Base-by-base conservation (phyloP, 2,113 vertebrate species). In the Sialia sialis region DNA sequence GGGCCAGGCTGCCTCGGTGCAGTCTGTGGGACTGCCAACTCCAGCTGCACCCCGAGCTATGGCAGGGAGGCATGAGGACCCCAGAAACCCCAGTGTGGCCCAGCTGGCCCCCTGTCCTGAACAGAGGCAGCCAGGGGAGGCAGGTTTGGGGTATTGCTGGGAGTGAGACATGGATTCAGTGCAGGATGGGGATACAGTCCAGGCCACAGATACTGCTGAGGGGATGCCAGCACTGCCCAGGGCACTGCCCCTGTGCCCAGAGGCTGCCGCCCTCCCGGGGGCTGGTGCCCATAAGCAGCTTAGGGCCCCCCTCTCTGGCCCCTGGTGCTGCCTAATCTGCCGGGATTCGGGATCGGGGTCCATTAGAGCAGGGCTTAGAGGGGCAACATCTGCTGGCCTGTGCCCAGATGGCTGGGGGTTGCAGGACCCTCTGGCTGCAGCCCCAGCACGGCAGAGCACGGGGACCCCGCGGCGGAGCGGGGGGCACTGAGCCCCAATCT, bases 321-420 rank as follows among this genome's bases (percentile, higher is more conserved):
- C 85, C 54, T 1, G 1, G 62, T 34, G 48, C 82, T n/a, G 55
- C 83, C 78, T 94, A 92, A 94, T 89, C 95, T 92, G 89, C 75
- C 2, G 9, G 54, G 90, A 75, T 51, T 3, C 11, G 12, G 85
- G 58, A 60, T 70, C 6, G 93, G 91, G 95, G 94, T 90, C 86
- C 75, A 34, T 20, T 36, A 66, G 70, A 39, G 66, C 83, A 16
- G 39, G 51, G 94, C 95, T 96, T 95, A 94, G 62, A 90, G 95
- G 94, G 92, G 70, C 89, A 94, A 95, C 94, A 95, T 94, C 94
- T 92, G 95, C 92, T 58, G 0, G 26, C 39, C 63, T 2, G 8
- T 2, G 4, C 89, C 76, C 85, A 89, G 75, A 82, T 55, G 84
- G 85, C 8, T 14, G 83, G 54, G 75, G 82, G 59, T 84, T 77